phyloP scores from a whole-genome alignment of 1,140 invertebrate genomes.

The Geopemphigus sp. region DNA sequence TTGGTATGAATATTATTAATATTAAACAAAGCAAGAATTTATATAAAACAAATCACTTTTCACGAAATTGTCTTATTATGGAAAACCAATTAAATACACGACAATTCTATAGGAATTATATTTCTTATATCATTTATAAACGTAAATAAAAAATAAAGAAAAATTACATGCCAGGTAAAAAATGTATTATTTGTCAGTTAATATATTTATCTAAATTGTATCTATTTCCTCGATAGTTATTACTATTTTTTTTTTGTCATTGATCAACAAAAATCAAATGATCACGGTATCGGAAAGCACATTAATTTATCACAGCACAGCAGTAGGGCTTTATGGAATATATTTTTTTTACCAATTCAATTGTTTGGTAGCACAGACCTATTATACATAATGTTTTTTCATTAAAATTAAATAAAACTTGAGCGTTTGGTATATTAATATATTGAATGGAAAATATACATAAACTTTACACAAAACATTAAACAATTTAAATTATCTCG shows the following conservation, averaged over 20 bases:
- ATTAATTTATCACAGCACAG: conserved; percentile 20
- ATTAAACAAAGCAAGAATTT: no score
- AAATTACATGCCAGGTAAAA: no score
- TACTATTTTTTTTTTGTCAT: not conserved
- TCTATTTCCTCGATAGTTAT: not conserved
- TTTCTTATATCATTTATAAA: no score
- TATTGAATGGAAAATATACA: not conserved
- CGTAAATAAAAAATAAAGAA: no score
- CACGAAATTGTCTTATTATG: no score
- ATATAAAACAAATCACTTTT: no score
- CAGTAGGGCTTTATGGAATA: conserved; percentile 5
- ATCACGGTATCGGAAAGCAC: conserved; percentile 13
- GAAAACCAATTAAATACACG: no score
- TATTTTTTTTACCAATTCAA: conserved; percentile 17
- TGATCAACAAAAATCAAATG: conserved; percentile 18
- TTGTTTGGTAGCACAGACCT: not conserved
- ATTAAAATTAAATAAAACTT: not conserved
- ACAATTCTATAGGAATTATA: no score
- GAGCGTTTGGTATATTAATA: conserved; percentile 7
- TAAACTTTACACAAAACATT: not conserved
- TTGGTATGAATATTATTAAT: no score
- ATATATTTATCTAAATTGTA: not conserved
- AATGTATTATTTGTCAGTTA: no score
- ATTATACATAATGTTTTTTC: not conserved
- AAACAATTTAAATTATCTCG: not conserved